Conservation (phyloP, 2,888 invertebrate genomes). For the Mesodorylaimus sp. region DNA sequence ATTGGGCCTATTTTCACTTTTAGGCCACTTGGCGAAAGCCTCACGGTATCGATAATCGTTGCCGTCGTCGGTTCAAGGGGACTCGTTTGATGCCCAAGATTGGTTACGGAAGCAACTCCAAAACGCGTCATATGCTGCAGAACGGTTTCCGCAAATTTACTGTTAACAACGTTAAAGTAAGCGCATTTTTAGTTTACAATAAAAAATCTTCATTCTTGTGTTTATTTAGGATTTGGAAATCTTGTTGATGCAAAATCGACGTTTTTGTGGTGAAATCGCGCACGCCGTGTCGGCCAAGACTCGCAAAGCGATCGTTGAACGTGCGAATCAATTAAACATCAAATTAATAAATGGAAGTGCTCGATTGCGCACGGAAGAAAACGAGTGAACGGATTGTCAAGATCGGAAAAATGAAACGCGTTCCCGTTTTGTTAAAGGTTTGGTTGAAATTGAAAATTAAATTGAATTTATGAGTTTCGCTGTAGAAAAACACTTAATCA, state of each 20-base stretch:
- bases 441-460: too few species aligned
- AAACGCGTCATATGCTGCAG: constrained; percentile 86
- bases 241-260: constrained; percentile 93
- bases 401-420: too few species aligned
- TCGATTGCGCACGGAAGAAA: constrained; percentile 89
- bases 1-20: constrained; percentile 18
- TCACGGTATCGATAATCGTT: constrained; percentile 99
- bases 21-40: constrained; percentile 97
- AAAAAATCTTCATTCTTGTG: background rate
- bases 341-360: constrained; percentile 89
- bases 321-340: constrained; percentile 85
- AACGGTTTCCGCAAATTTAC: constrained; percentile 92
- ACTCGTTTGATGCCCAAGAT: constrained; percentile 97
- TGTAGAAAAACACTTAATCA: too few species aligned
- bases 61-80: constrained; percentile 95
- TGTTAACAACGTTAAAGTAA: constrained; percentile 63
- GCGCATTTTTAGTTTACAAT: constrained; percentile 1
- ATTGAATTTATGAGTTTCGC: too few species aligned
- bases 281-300: constrained; percentile 95
- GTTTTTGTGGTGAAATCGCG: constrained; percentile 91
- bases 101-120: constrained; percentile 89
- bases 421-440: too few species aligned
- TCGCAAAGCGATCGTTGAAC: constrained; percentile 80
- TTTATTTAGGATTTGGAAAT: constrained; percentile 83
- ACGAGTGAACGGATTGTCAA: constrained; percentile 53